Evolutionary conservation across 2,888 invertebrate genomes (phyloP).

Genomic region (Atethmia centrago): DNA sequence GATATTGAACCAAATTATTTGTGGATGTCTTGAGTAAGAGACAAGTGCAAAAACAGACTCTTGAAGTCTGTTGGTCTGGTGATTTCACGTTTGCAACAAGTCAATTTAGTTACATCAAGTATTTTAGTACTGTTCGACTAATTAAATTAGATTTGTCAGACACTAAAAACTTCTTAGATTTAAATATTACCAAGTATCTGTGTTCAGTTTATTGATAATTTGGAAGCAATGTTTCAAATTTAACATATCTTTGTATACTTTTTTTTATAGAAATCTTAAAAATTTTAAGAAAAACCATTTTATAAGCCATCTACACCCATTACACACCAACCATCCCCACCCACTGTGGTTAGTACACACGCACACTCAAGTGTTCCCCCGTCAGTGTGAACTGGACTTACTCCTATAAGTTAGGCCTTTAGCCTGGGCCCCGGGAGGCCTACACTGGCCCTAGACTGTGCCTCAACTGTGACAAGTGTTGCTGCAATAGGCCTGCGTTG

Average conservation of each 20-base stretch:
- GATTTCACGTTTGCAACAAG: neutral
- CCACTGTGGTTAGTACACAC: conserved; percentile 81
- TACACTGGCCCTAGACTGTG: conserved; percentile 84
- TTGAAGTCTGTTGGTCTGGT: neutral
- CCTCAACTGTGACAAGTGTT: conserved; percentile 88
- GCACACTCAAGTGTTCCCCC: conserved; percentile 80
- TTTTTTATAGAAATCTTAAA: neutral
- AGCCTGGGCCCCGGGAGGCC: conserved; percentile 66
- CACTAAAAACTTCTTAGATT: neutral
- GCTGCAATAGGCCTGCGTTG: conserved; percentile 89
- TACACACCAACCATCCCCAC: conserved; percentile 65
- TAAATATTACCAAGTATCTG: too few relatives aligned
- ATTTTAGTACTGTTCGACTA: neutral
- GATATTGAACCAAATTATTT: too few relatives aligned
- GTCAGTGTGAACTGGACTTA: conserved; percentile 82
- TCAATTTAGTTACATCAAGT: neutral
- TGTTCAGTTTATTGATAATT: too few relatives aligned
- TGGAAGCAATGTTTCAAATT: too few relatives aligned
- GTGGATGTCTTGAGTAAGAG: too few relatives aligned
- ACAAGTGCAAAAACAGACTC: neutral
- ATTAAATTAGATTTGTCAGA: neutral
- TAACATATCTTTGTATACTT: too few relatives aligned
- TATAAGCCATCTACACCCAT: conserved; percentile 57
- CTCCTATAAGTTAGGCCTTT: conserved; percentile 78
- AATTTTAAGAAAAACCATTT: neutral